Evolutionary conservation across 2,888 invertebrate genomes (phyloP), one percentile per base, ranked within the genome.

Genomic region (Schizotus pectinicornis): DNA sequence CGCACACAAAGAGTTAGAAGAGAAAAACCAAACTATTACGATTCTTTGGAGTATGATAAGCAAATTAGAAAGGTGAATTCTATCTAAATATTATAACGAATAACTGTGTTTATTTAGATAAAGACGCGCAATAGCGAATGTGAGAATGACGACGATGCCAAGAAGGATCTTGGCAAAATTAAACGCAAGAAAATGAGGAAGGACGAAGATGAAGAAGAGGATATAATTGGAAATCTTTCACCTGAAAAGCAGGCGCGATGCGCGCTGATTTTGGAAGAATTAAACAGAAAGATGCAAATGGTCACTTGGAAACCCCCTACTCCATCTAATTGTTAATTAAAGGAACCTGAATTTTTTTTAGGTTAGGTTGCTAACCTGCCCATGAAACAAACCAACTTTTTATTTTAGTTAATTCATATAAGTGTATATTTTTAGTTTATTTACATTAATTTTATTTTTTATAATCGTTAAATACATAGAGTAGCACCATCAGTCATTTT

Each of bases 11-110:
- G 92, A 51, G 88, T 91, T 5, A 84, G 89, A 57, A 80, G 92
- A 54, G 88, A 90, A 11, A 90, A 91, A 70, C 91, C 91, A 1
- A 89, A 92, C 81, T 92, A 90, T 77, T 93, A 92, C 66, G 92
- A 93, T 79, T 87, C 91, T 0, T 84, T 91, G 60, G 89, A 91
- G 71, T 91, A 89, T 74, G 90, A 91, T 74, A 91, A 90, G 70
- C 88, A 90, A 74, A 86, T 88, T 49, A 84, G 86, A 73, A 86
- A 89, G 81, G 89, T 81, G 73, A 55, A 58, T 45, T 34, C 5
- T 8, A 42, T 46, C 22, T 22, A 11, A 22, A 41, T 22, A 7
- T 43, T 46, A 34, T 42, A 14, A 50, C 32, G 32, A 7, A 38
- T 55, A 37, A 36, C 31, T 43, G 7, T 34, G 30, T 39, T 13